A percentile compares a stretch with the other conserved stretches of the same genome.
Evolutionary conservation across 2,113 vertebrate species (phyloP).

Genomic region (Lamprologus speciosus): DNA sequence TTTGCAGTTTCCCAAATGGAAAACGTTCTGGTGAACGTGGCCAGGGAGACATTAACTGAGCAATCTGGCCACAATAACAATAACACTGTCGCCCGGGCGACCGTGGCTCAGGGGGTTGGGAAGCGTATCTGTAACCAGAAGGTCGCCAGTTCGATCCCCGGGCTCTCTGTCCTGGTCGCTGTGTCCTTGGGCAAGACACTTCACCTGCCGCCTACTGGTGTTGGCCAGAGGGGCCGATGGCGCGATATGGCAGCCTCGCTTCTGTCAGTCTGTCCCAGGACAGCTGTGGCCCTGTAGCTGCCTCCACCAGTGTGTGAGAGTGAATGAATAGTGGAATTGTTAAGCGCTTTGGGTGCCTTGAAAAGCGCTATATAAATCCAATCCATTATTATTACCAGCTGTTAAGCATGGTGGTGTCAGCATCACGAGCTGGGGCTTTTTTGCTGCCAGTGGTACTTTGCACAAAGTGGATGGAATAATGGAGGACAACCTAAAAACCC

Average conservation of each 20-base stretch:
- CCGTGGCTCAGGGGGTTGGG: too few species aligned
- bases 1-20: background rate
- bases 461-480: background rate
- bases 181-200: too few species aligned
- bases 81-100: background rate
- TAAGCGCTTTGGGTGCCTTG: too few species aligned
- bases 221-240: too few species aligned
- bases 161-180: accelerated
- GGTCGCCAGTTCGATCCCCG: accelerated
- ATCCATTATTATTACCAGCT: background rate
- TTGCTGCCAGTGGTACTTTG: background rate
- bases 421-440: background rate
- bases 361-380: accelerated
- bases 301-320: too few species aligned
- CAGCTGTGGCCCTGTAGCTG: too few species aligned
- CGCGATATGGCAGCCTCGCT: accelerated
- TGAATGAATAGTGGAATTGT: too few species aligned
- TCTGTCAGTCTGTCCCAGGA: too few species aligned
- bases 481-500: background rate
- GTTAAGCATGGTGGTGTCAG: background rate
- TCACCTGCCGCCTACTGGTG: too few species aligned
- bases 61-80: background rate
- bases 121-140: accelerated
- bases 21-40: background rate
- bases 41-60: background rate